A percentile compares a stretch with the other conserved stretches of the same genome.
phyloP scores from a whole-genome alignment of 2,113 vertebrate species.

The Tichodroma muraria region DNA sequence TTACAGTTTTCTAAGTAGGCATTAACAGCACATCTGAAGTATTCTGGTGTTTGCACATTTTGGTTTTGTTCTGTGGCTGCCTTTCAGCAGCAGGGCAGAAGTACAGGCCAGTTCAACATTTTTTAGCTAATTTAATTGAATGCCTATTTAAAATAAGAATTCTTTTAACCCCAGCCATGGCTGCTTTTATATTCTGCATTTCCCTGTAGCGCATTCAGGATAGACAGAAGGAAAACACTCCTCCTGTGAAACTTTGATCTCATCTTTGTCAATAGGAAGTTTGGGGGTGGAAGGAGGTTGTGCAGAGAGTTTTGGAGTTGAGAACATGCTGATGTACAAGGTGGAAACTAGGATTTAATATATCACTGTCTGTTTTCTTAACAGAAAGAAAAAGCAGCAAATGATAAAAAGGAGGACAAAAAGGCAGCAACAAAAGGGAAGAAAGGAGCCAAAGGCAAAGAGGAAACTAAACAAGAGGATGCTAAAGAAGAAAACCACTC shows the following conservation, averaged over 20 bases:
- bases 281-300: neutral
- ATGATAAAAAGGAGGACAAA: constrained; percentile 86
- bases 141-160: constrained; percentile 23
- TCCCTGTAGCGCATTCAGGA: neutral
- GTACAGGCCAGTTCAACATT: neutral
- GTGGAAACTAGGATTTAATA: neutral
- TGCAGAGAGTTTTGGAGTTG: neutral
- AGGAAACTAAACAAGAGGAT: constrained; percentile 76
- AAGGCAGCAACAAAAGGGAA: constrained; percentile 78
- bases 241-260: neutral
- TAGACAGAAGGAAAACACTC: neutral
- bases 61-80: constrained; percentile 11
- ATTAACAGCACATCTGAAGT: constrained; percentile 4
- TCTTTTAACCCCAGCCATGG: neutral
- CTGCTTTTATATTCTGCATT: neutral
- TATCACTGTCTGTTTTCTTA: neutral
- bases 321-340: neutral
- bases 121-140: constrained; percentile 50
- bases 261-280: neutral
- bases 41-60: neutral
- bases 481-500: constrained; percentile 88
- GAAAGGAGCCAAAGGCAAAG: constrained; percentile 78
- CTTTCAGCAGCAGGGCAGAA: constrained; percentile 31
- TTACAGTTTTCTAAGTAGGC: neutral
- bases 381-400: constrained; percentile 89